Percentiles rank a stretch among this genome's conserved stretches.
Evolutionary conservation across 2,888 invertebrate genomes (phyloP).

Genomic region (Lithosia quadra): DNA sequence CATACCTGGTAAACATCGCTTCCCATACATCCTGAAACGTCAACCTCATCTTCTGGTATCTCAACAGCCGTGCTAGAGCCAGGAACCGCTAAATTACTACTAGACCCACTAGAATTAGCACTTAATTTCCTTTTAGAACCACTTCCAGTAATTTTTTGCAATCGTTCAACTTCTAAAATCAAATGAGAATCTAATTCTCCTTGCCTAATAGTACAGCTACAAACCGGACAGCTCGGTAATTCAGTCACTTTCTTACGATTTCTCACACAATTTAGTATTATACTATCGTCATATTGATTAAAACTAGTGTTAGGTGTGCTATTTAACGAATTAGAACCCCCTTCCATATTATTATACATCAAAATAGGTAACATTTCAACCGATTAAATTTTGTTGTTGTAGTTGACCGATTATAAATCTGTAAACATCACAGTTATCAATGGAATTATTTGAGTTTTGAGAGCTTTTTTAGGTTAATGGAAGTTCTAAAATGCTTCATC

Average conservation of each 20-base stretch:
- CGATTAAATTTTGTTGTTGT: conserved; percentile 42
- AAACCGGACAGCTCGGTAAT: conserved; percentile 94
- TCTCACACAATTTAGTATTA: conserved; percentile 82
- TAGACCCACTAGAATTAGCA: conserved; percentile 63
- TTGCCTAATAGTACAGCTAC: conserved; percentile 93
- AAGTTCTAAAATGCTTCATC: conserved; percentile 62
- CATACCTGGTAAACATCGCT: conserved; percentile 82
- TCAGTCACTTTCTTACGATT: conserved; percentile 89
- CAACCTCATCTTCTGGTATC: conserved; percentile 67
- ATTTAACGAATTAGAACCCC: conserved; percentile 69
- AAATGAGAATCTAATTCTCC: conserved; percentile 95
- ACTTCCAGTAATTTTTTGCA: conserved; percentile 72
- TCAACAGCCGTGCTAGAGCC: conserved; percentile 51
- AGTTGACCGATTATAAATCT: conserved; percentile 66
- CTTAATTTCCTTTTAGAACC: conserved; percentile 76
- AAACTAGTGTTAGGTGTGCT: conserved; percentile 64
- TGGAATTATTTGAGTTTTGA: conserved; percentile 59
- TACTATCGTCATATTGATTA: conserved; percentile 75
- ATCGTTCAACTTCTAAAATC: conserved; percentile 89
- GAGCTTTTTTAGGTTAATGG: conserved; percentile 49
- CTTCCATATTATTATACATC: conserved; percentile 82
- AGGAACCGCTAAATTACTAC: conserved; percentile 59
- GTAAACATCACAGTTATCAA: conserved; percentile 72
- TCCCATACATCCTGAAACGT: conserved; percentile 77
- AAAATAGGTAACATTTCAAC: conserved; percentile 81